Base-by-base conservation (phyloP, 2,113 vertebrate species). In the Pimephales promelas region DNA sequence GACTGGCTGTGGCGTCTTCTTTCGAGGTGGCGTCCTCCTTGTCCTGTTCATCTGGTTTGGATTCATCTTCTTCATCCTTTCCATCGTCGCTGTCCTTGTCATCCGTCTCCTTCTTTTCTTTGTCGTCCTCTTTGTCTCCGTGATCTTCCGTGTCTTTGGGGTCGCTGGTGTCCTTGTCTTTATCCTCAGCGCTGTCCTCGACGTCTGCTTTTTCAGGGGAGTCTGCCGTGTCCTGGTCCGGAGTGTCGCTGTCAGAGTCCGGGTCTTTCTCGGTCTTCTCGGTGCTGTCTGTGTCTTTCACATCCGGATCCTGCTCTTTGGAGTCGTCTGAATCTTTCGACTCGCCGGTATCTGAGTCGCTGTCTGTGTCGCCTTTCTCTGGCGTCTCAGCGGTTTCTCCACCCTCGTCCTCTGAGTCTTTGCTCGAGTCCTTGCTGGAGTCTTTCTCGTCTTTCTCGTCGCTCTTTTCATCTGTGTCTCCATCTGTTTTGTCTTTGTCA, bases 401-500 rank as follows among this genome's bases (percentile, higher is more conserved):
- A 13, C 83, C 61, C 59, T 80, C 52, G 5, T 56, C 56, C 5
- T 84, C 80, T 22, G 49, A 43, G 45, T 47, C 59, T 76, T 81
- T 74, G 26, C 74, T 59, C 1, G 74, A 59, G 7, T 85, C 84
- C 28, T 86, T 31, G 20, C 18, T 43, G 22, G 66, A 36, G 20
- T 57, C 52, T 77, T 83, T 78, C 0, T 47, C 36, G 3, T 86
- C 81, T 68, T 83, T 62, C 59, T 88, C 82, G 24, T 47, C 70
- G 20, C 84, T 88, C 45, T 61, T 73, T 22, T 66, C 79, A 34
- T 77, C 26, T 18, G 20, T 18, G 72, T 86, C 52, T 18, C 14
- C 10, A 64, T 70, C 84, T 31, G 82, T 5, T 11, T 81, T 85
- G 20, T 81, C 24, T 47, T 83, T 87, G 45, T 86, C 83, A 40